A percentile compares a stretch with the other conserved stretches of the same genome.
phyloP scores from a whole-genome alignment of 2,888 invertebrate species.

The Orthosia cruda region DNA sequence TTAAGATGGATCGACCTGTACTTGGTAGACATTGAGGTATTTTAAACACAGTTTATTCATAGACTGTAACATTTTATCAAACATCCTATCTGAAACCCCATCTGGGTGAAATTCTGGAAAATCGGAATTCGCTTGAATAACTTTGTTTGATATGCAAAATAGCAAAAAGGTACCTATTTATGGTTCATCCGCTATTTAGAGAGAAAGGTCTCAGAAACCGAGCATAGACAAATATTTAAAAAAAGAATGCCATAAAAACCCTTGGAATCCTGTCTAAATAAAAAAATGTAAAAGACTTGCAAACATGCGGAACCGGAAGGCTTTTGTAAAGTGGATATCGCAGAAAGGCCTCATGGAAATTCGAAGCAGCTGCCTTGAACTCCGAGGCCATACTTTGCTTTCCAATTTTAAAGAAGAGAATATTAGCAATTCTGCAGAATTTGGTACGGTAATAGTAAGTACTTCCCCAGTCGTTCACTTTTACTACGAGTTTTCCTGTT shows the following conservation, averaged over 20 bases:
- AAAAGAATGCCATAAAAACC: background rate
- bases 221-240: background rate
- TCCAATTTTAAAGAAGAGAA: constrained; percentile 3
- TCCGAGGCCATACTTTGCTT: constrained; percentile 6
- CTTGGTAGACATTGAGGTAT: background rate
- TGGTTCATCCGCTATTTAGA: no score
- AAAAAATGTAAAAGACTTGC: background rate
- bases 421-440: background rate
- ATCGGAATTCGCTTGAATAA: no score
- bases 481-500: background rate
- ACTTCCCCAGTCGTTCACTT: background rate
- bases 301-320: background rate
- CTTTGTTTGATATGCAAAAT: no score
- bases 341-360: background rate
- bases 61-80: no score
- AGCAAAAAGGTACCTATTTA: no score
- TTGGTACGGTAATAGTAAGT: background rate
- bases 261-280: background rate
- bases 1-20: no score
- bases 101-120: no score
- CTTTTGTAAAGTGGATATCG: background rate
- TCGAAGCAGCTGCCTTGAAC: constrained; percentile 7
- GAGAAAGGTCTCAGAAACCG: no score
- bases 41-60: no score
- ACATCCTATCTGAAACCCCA: no score